phyloP scores from a whole-genome alignment of 2,888 invertebrate species.

The Polymixis flavicincta region DNA sequence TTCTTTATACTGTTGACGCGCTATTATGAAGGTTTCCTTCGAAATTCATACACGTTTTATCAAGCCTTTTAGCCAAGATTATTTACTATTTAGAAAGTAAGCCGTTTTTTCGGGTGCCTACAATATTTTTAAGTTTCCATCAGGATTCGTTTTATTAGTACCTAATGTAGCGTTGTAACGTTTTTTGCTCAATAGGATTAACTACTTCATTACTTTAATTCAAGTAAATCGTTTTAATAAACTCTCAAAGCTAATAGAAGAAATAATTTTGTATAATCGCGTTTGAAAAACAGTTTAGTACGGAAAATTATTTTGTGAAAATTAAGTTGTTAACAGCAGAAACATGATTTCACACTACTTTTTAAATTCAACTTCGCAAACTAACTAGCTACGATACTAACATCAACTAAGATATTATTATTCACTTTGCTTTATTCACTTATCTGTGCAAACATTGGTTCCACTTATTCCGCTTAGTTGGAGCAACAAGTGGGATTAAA shows the following conservation, averaged over 20 bases:
- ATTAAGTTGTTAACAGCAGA: neutral
- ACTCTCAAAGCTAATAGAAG: neutral
- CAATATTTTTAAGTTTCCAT: neutral
- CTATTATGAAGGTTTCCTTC: neutral
- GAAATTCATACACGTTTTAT: neutral
- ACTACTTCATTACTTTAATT: neutral
- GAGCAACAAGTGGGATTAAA: slow-evolving; percentile 59
- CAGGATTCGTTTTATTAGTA: neutral
- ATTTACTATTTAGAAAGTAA: neutral
- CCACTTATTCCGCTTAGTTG: slow-evolving; percentile 34
- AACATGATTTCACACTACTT: neutral
- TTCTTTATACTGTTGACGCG: neutral
- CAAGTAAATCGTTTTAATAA: neutral
- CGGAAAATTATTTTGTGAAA: neutral
- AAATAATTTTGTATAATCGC: neutral
- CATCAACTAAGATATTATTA: slow-evolving; percentile 8
- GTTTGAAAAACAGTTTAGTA: neutral
- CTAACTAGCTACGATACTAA: neutral
- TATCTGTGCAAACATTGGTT: slow-evolving; percentile 43
- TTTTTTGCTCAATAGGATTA: neutral
- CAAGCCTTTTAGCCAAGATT: neutral
- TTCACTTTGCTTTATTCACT: slow-evolving; percentile 32
- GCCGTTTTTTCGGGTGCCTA: neutral
- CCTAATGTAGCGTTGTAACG: neutral
- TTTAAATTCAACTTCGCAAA: neutral